phyloP scores from a whole-genome alignment of 2,113 vertebrate species.

The Donacobius atricapilla region DNA sequence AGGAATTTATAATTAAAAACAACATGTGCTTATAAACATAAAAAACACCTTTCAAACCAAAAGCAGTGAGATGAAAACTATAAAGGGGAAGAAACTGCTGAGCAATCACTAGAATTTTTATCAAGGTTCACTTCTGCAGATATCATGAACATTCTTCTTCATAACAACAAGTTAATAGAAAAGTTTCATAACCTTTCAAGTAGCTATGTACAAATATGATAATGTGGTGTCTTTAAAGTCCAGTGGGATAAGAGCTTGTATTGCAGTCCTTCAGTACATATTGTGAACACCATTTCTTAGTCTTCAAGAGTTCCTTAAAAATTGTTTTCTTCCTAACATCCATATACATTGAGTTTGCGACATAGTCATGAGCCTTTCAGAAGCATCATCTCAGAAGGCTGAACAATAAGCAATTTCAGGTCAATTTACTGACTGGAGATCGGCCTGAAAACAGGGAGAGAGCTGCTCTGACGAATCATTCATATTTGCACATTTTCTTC shows the following conservation, averaged over 20 bases:
- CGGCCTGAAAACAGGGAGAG: neutral
- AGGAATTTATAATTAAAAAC: neutral
- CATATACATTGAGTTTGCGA: too few species aligned
- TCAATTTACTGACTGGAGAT: neutral
- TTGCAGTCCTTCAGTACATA: neutral
- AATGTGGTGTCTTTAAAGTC: neutral
- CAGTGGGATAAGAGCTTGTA: neutral
- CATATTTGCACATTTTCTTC: neutral
- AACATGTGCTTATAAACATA: neutral
- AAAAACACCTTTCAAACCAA: neutral
- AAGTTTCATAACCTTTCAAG: neutral
- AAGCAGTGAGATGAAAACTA: neutral
- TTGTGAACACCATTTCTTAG: neutral
- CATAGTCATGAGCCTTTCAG: accelerated
- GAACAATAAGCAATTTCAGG: neutral
- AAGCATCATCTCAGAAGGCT: accelerated
- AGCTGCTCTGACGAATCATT: neutral
- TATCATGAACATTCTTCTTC: neutral
- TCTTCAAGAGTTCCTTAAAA: neutral
- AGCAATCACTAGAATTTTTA: neutral
- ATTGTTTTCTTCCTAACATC: neutral
- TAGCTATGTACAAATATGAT: neutral
- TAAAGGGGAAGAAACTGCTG: neutral
- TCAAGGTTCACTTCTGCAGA: neutral
- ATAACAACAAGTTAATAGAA: neutral